These are phyloP conservation scores for Engystomops pustulosus DNA, from an alignment of 2,113 vertebrate genomes.

Conservation along the genomic window DNA sequence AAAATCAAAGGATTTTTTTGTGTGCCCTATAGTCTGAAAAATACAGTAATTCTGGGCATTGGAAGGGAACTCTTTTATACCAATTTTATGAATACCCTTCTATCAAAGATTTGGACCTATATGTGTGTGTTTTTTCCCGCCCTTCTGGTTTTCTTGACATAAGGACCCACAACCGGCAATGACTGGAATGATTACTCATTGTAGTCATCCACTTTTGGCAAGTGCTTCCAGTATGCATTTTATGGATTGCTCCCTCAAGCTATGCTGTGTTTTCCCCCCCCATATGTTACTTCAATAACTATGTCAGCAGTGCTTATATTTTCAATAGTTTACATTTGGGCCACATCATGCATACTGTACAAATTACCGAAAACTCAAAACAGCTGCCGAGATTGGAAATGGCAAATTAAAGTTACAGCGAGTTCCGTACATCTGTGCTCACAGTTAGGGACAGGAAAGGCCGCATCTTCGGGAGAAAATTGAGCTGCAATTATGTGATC, in stretches of 20 bases:
- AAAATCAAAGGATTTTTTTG: too few species aligned
- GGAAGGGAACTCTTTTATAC: too few species aligned
- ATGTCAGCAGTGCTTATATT: conserved; percentile 44
- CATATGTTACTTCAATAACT: conserved; percentile 42
- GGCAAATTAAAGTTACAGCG: conserved; percentile 35
- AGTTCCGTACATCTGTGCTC: conserved; percentile 18
- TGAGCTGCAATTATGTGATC: conserved; percentile 11
- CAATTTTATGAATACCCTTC: too few species aligned
- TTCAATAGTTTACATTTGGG: conserved; percentile 44
- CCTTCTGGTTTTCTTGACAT: background rate
- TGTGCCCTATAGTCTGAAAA: too few species aligned
- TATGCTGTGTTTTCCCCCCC: background rate
- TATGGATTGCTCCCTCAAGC: conserved; percentile 35
- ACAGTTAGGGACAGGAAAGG: conserved; percentile 6
- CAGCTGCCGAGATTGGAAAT: conserved; percentile 34
- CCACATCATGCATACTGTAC: conserved; percentile 37
- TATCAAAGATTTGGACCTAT: background rate
- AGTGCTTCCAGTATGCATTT: conserved; percentile 10
- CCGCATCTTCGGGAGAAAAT: conserved; percentile 26
- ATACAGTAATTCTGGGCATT: too few species aligned
- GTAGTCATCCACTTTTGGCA: conserved; percentile 24
- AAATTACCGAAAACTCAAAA: conserved; percentile 45
- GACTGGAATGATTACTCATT: conserved; percentile 20
- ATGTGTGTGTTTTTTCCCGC: background rate
- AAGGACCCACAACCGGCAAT: background rate